Evolutionary conservation across 1,140 invertebrate genomes (phyloP), one percentile per base, ranked within the genome.

Genomic region (Drosophila sucinea): DNA sequence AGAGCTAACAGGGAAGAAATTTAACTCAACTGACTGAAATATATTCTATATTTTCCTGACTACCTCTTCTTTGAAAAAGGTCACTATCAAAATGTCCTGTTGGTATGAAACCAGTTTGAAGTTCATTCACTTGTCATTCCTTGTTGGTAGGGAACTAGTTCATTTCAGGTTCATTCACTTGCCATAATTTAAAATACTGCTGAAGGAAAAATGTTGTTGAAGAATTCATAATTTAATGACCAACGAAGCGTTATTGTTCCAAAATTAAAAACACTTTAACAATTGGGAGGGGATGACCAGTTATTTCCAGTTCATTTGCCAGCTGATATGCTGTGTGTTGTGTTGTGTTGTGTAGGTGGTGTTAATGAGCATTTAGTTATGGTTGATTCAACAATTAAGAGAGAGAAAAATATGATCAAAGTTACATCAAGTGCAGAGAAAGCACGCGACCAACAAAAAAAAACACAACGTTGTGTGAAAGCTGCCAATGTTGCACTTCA

Each of bases 401-500:
- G 7, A 51, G 17, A 47, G 17, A 25, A 25, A 51, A 51, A 51
- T 11, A 51, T 51, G 23, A 51, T 66, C 62, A 38, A 38, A 67
- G 70, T 73, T 74, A 60, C 72, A 64, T 61, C 70, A 67, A 74
- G 72, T 74, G 70, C 60, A 44, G 51, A 51, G 44, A 51, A 51
- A 60, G 73, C 73, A 75, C 73, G 73, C 73, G 73, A 75, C 73
- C 40, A 73, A 60, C 47, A 58, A 35, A 35, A 30, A 30, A 30
- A 3, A 30, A 30, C 8, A 38, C 35, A 23, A 38, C 41, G 51
- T 57, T 64, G 71, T 75, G 73, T 75, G 72, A 75, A 75, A 75
- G 73, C 56, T 58, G 56, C 62, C 73, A 69, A 64, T 67, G 55
- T 60, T 77, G 72, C 73, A 77, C 66, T 76, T 77, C 73, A 77